A percentile compares a stretch with the other conserved stretches of the same genome.
phyloP scores from a whole-genome alignment of 2,888 invertebrate species.

The Nephrocerus scutellatus region DNA sequence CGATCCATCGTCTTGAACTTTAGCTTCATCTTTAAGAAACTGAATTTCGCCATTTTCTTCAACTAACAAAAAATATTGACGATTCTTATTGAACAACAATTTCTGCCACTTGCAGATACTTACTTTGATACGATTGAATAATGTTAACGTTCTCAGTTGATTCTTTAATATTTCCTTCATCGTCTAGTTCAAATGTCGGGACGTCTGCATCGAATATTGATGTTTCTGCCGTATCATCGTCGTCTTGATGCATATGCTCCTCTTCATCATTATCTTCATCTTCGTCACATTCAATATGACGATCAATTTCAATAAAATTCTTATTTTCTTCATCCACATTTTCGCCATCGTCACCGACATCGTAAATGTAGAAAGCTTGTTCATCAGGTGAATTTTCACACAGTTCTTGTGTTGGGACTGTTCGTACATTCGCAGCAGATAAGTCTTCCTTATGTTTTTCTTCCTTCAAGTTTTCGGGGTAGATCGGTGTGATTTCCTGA shows the following conservation, averaged over 20 bases:
- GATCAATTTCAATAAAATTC: constrained; percentile 16
- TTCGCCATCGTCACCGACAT: constrained; percentile 14
- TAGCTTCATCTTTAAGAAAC: constrained; percentile 28
- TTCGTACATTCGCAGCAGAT: too few relatives aligned
- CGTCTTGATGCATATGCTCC: neutral
- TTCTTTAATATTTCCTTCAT: constrained; percentile 13
- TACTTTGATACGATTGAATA: constrained; percentile 19
- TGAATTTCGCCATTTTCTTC: constrained; percentile 39
- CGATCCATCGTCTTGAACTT: too few relatives aligned
- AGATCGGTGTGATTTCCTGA: too few relatives aligned
- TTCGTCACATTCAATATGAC: constrained; percentile 1
- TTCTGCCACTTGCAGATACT: neutral
- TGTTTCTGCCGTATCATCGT: constrained; percentile 3
- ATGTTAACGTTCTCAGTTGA: constrained; percentile 10
- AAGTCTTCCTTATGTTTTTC: neutral
- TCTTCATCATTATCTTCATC: constrained; percentile 6
- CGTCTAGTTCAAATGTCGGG: too few relatives aligned
- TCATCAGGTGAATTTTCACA: too few relatives aligned
- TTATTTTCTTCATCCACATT: constrained; percentile 17
- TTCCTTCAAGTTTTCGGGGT: too few relatives aligned
- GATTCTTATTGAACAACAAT: neutral
- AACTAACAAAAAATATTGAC: constrained; percentile 24
- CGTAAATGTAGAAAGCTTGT: too few relatives aligned
- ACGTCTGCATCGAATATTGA: too few relatives aligned
- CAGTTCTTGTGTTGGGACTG: too few relatives aligned